These are phyloP conservation scores for Stomatorhinus walkeri DNA, from an alignment of 2,797 vertebrate genomes.

Conservation along the genomic window DNA sequence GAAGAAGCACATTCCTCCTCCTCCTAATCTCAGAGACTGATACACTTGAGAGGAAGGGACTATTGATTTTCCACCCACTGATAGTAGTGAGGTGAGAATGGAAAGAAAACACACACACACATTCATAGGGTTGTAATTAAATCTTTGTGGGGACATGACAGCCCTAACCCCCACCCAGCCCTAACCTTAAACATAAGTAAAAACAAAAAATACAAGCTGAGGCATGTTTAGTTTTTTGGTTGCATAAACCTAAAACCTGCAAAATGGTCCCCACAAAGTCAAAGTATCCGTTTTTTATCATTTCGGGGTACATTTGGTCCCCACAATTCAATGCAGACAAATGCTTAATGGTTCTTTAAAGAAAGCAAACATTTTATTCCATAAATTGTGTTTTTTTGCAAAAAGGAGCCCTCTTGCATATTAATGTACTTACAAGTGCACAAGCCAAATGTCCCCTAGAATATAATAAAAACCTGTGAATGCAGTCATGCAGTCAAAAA, in stretches of 20 bases:
- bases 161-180: background rate
- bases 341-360: background rate
- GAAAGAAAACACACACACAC: constrained; percentile 74
- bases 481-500: background rate
- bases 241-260: background rate
- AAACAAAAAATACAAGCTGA: background rate
- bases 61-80: constrained; percentile 76
- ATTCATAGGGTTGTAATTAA: constrained; percentile 23
- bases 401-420: constrained; percentile 36
- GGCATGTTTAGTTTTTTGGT: background rate
- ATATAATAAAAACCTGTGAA: background rate
- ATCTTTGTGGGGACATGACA: background rate
- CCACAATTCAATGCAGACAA: constrained; percentile 30
- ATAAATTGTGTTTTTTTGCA: constrained; percentile 29
- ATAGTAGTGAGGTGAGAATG: constrained; percentile 76
- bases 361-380: constrained; percentile 23
- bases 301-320: background rate
- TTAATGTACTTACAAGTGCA: constrained; percentile 44
- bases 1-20: constrained; percentile 73
- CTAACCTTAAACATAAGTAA: background rate
- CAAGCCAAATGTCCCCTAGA: background rate
- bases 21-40: constrained; percentile 72
- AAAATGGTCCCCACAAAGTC: background rate
- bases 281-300: background rate
- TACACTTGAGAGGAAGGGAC: constrained; percentile 73